These are phyloP conservation scores for Clarias laeviceps DNA, from an alignment of 2,797 vertebrate species.

Conservation along the genomic window DNA sequence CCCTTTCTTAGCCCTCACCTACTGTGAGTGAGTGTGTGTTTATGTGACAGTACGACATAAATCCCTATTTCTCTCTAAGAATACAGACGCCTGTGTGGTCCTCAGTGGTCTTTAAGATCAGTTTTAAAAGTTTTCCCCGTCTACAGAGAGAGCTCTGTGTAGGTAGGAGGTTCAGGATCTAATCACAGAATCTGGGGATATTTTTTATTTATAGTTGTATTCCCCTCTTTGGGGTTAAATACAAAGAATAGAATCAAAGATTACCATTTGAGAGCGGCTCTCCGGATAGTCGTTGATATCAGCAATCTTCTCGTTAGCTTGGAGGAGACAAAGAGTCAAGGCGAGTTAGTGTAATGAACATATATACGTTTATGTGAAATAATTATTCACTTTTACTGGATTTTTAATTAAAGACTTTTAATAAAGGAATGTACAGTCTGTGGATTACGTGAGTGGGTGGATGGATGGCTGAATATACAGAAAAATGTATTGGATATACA, in stretches of 20 bases:
- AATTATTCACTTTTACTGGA: too few relatives aligned
- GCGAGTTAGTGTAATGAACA: background rate
- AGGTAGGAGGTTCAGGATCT: background rate
- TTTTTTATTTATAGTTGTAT: background rate
- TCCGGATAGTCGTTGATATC: slow-evolving; percentile 88
- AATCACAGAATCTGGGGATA: background rate
- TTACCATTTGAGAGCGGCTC: slow-evolving; percentile 87
- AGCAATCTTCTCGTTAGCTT: slow-evolving; percentile 88
- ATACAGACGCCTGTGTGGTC: slow-evolving; percentile 15
- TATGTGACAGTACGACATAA: slow-evolving; percentile 20
- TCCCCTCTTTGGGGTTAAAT: background rate
- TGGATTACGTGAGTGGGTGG: background rate
- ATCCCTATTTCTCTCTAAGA: background rate
- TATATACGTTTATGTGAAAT: background rate
- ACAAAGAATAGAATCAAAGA: slow-evolving; percentile 41
- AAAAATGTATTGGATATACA: background rate
- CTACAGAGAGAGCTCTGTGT: background rate
- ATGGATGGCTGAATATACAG: background rate
- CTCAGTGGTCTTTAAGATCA: slow-evolving; percentile 8
- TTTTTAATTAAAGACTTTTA: background rate
- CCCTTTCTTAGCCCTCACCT: slow-evolving; percentile 7
- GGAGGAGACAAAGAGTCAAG: background rate
- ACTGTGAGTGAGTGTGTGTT: slow-evolving; percentile 17
- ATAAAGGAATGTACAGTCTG: background rate
- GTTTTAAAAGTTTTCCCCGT: background rate